Evolutionary conservation across 2,888 invertebrate genomes (phyloP), one percentile per base, ranked within the genome.

Genomic region (Lasioglossum leucozonium): DNA sequence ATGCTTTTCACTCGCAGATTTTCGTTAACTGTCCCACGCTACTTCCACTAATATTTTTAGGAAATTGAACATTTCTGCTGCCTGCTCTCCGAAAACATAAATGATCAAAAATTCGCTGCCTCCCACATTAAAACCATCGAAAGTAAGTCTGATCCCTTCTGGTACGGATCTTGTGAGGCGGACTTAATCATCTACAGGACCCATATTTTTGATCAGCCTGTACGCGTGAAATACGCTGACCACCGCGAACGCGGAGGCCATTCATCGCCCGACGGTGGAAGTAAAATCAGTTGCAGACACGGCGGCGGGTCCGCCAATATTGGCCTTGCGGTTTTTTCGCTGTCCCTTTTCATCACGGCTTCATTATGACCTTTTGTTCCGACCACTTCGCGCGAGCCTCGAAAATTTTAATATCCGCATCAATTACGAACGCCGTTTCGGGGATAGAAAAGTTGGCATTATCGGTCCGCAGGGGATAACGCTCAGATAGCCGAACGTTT

Each of bases 371-470:
- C 79, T 51, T 82, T 82, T 78, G 72, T 86, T 72, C 75, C 58
- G 69, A 72, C 42, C 44, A 82, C 55, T 40, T 73, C 67, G 58
- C 34, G 18, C 75, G 37, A 1, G 18, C 40, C 55, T 22, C 73
- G 78, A 76, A 72, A 87, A 82, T 86, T 86, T 78, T 77, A 76
- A 82, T 80, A 82, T 78, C 77, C 72, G 62, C 58, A 67, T 87
- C 77, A 77, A 80, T 82, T 86, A 82, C 72, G 58, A 40, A 16
- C 16, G n/a, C 72, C 44, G 74, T 30, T 22, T 47, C 58, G 47
- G 13, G 26, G 51, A 51, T 51, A 51, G 16, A 58, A 75, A 81
- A 77, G 67, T 84, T 62, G 34, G 67, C 76, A 73, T 76, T 58
- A 44, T 40, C 6, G 44, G 11, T n/a, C 18, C 44, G 0, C 51